phyloP scores from a whole-genome alignment of 2,113 vertebrate genomes.

The Cervus canadensis region DNA sequence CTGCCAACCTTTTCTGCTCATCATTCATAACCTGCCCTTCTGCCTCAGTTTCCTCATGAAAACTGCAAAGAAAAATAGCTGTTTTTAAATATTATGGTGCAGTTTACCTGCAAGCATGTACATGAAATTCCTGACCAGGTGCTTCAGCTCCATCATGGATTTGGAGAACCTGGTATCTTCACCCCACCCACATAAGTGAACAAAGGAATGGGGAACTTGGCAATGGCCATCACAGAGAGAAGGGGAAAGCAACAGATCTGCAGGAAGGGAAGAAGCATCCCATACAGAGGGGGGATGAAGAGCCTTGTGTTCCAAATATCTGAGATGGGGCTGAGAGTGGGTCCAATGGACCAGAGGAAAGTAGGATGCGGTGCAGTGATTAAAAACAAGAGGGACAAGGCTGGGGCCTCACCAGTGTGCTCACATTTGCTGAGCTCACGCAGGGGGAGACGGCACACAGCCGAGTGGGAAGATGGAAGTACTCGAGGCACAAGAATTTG shows the following conservation, averaged over 20 bases:
- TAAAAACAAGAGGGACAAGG: not conserved
- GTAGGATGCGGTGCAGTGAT: not conserved
- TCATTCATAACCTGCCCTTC: not conserved
- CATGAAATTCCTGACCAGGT: not conserved
- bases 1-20: not conserved
- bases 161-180: not conserved
- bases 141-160: not conserved
- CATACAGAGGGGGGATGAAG: not conserved
- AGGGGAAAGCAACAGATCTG: not conserved
- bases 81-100: not conserved
- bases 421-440: not conserved
- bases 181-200: not conserved
- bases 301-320: not conserved
- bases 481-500: not conserved
- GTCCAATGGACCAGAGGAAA: not conserved
- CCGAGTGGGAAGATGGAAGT: not conserved
- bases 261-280: not conserved
- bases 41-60: not conserved
- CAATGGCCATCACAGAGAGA: not conserved
- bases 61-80: not conserved
- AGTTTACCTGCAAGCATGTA: not conserved
- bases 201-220: not conserved
- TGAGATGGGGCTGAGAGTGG: not conserved
- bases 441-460: not conserved
- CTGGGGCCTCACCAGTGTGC: too few relatives aligned